These are phyloP conservation scores for Sebastes kiyomatsui DNA, from an alignment of 2,797 vertebrate species.

Conservation along the genomic window DNA sequence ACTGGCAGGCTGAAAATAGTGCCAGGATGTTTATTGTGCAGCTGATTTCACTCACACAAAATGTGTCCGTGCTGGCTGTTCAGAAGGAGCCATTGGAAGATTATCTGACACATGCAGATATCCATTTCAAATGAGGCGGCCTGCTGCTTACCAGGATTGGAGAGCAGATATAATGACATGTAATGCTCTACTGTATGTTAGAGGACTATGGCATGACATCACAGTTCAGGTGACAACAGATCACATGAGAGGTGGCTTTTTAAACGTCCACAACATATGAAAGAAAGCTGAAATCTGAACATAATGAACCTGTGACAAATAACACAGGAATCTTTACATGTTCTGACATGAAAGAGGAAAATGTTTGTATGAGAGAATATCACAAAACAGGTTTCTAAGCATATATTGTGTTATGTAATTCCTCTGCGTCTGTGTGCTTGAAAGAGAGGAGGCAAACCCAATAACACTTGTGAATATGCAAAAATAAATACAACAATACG, in stretches of 20 bases:
- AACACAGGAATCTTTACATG: neutral
- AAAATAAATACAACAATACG: too few relatives aligned
- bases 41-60: slow-evolving; percentile 42
- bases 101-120: slow-evolving; percentile 62
- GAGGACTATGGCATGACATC: neutral
- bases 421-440: too few relatives aligned
- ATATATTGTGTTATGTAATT: too few relatives aligned
- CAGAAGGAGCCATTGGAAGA: slow-evolving; percentile 50
- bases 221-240: neutral
- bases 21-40: slow-evolving; percentile 57
- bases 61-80: slow-evolving; percentile 34
- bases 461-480: too few relatives aligned
- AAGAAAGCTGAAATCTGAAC: neutral
- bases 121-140: slow-evolving; percentile 56
- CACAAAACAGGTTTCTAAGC: too few relatives aligned
- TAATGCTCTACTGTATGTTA: neutral
- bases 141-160: slow-evolving; percentile 10
- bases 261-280: neutral
- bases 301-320: neutral
- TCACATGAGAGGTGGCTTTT: neutral
- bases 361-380: neutral
- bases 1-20: slow-evolving; percentile 68
- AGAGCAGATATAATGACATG: neutral
- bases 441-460: too few relatives aligned
- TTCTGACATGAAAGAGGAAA: too few relatives aligned